Base-by-base conservation (phyloP, 2,797 vertebrate species). In the Pachyuromys duprasi region DNA sequence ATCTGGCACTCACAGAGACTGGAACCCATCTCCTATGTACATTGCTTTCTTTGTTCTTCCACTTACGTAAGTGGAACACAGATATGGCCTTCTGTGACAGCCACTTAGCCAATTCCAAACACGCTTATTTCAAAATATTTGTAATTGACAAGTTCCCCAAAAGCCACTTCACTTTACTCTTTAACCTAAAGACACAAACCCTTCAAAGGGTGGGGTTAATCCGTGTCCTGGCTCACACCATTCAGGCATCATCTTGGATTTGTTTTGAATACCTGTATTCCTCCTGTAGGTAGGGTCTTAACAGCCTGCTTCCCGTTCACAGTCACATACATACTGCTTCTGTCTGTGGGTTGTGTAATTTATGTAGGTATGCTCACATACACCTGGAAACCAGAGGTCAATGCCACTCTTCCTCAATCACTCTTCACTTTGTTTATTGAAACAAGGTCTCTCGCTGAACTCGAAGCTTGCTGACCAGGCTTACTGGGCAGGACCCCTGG, bases 301-400 rank as follows among this genome's bases (percentile, higher is more conserved):
- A 89, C 74, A 55, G 80, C 81, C 57, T 63, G 74, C 78, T 79
- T 80, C 70, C 42, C 60, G 78, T n/a, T 86, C 81, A 55, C 39
- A 67, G 31, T 74, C 84, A 55, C n/a, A 72, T 12, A 57, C 36
- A 13, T 86, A 17, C 65, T 11, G 57, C n/a, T 79, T 78, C 15
- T 70, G 33, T 70, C 33, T 55, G 15, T 18, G 6, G 55, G 49
- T 1, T 12, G 69, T 72, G 24, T 57, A 20, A 72, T 18, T 39
- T n/a, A 39, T 20, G 49, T 20, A 63, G 60, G 36, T 83, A 26
- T 63, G 60, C 60, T 42, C 80, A 31, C 42, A 28, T 28, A 8
- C 15, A 24, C 49, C 49, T 42, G 57, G n/a, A 31, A 9, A 67
- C n/a, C 67, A 31, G 67, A 72, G 24, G 24, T 31, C 84, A 72